These are phyloP conservation scores for Mungos mungo DNA, from an alignment of 2,113 vertebrate genomes.

Conservation along the genomic window DNA sequence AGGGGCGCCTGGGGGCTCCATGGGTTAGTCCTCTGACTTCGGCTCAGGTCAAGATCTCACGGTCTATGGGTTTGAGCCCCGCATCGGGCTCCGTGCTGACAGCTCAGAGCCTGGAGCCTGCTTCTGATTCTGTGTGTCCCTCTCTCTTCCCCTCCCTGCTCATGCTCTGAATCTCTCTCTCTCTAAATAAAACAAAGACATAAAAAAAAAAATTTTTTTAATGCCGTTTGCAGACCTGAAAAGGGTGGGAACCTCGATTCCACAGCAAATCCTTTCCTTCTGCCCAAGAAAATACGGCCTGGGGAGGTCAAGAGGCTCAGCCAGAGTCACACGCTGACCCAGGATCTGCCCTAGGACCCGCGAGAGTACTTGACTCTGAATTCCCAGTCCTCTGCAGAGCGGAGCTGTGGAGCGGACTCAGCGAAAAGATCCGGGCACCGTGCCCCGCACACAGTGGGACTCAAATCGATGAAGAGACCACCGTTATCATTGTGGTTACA, in stretches of 20 bases:
- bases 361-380: neutral
- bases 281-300: neutral
- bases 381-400: neutral
- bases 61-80: no score
- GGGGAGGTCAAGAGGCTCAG: no score
- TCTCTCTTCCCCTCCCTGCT: no score
- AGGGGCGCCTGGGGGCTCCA: no score
- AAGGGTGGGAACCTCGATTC: neutral
- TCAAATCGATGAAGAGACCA: accelerated
- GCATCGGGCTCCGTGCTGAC: no score
- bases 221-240: neutral
- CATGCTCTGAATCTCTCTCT: no score
- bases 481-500: accelerated
- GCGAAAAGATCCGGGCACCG: accelerated
- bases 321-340: neutral
- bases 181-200: no score
- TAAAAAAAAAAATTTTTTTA: neutral
- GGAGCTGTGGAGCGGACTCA: neutral
- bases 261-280: neutral
- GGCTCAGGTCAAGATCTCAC: no score
- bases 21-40: no score
- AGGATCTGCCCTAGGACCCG: neutral
- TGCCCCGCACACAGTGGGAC: accelerated
- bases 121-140: no score
- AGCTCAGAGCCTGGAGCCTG: no score